Percentiles rank a stretch among this genome's conserved stretches.
phyloP scores from a whole-genome alignment of 2,113 vertebrate genomes.

The Grammomys dolichurus region DNA sequence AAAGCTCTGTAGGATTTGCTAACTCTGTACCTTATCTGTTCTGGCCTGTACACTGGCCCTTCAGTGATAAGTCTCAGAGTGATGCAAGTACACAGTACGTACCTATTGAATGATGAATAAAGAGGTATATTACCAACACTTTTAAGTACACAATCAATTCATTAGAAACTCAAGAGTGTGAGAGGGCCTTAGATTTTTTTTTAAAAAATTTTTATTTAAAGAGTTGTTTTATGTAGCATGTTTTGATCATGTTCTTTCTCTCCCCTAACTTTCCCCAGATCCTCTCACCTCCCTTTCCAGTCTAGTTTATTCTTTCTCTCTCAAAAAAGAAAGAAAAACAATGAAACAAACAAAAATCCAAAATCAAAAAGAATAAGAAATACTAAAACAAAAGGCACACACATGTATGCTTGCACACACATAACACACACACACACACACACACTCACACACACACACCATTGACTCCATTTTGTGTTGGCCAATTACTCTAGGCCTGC shows the following conservation, averaged over 20 bases:
- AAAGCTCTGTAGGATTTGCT: background rate
- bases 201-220: background rate
- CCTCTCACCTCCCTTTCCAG: background rate
- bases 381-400: background rate
- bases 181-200: background rate
- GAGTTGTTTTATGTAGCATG: background rate
- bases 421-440: background rate
- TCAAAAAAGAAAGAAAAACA: background rate
- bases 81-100: background rate
- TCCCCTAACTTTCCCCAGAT: background rate
- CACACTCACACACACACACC: background rate
- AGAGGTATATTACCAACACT: background rate
- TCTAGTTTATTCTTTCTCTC: background rate
- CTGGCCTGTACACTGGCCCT: background rate
- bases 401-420: background rate
- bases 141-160: background rate
- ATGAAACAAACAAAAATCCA: background rate
- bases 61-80: background rate
- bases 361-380: background rate
- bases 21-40: background rate
- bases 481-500: background rate
- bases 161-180: conserved; percentile 13
- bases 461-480: background rate
- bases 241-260: background rate
- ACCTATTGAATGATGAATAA: background rate